These are phyloP conservation scores for Salvelinus alpinus DNA, from an alignment of 2,113 vertebrate genomes.

Conservation along the genomic window DNA sequence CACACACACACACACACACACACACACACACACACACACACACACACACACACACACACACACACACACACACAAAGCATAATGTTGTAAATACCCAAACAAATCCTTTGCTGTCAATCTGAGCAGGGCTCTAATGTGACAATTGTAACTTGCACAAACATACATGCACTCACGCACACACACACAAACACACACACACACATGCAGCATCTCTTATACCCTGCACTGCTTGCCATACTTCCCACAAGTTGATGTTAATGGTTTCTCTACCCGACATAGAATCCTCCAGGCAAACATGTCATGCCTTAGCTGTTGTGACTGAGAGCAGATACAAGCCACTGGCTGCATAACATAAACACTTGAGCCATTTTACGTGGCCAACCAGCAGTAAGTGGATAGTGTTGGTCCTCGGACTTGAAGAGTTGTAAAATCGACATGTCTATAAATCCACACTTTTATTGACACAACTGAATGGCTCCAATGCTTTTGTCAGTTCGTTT, in stretches of 20 bases:
- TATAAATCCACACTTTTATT: constrained; percentile 95
- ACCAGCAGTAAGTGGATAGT: constrained; percentile 88
- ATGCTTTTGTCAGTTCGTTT: constrained; percentile 56
- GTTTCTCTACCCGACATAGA: constrained; percentile 72
- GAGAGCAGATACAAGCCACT: constrained; percentile 87
- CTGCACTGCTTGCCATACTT: neutral
- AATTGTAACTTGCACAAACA: neutral
- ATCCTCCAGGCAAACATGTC: constrained; percentile 86
- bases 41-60: neutral
- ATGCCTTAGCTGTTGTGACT: constrained; percentile 85
- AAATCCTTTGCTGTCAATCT: no score
- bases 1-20: no score
- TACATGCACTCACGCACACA: no score
- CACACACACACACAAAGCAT: constrained; percentile 5
- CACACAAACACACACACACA: no score
- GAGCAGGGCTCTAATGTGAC: no score
- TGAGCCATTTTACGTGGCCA: constrained; percentile 91
- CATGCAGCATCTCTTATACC: constrained; percentile 11
- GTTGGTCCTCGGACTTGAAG: constrained; percentile 86
- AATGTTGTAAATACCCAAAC: no score
- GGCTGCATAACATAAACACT: constrained; percentile 92
- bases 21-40: neutral
- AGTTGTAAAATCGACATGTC: constrained; percentile 95
- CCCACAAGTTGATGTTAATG: constrained; percentile 77
- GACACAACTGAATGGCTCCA: constrained; percentile 83